Evolutionary conservation across 2,888 invertebrate genomes (phyloP).

Genomic region (Griposia aprilina): DNA sequence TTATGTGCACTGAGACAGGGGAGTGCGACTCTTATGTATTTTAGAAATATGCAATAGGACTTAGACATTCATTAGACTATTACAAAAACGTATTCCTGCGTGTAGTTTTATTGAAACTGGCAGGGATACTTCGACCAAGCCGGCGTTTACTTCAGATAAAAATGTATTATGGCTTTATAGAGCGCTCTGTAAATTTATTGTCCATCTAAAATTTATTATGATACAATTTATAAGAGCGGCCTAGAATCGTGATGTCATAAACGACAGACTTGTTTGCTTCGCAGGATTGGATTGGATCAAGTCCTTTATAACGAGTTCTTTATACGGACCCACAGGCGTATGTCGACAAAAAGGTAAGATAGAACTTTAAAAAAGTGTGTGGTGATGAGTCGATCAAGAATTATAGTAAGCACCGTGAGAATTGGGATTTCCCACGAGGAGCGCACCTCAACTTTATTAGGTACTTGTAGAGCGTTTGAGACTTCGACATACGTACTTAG

Average conservation of each 20-base stretch:
- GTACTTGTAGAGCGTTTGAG: not conserved
- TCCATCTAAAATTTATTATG: slow-evolving; percentile 28
- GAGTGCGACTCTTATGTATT: not conserved
- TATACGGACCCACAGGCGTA: not conserved
- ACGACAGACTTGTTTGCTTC: slow-evolving; percentile 13
- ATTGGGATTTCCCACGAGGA: slow-evolving; percentile 34
- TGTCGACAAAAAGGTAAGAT: slow-evolving; percentile 3
- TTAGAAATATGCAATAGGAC: not conserved
- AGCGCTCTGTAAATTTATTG: slow-evolving; percentile 18
- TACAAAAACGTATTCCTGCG: slow-evolving; percentile 10
- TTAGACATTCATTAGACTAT: slow-evolving; percentile 17
- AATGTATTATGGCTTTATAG: slow-evolving; percentile 15
- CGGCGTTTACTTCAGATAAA: slow-evolving; percentile 17
- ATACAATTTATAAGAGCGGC: slow-evolving; percentile 25
- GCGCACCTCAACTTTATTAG: not conserved
- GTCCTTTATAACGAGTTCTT: not conserved
- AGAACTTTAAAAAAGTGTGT: slow-evolving; percentile 6
- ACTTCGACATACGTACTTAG: not conserved
- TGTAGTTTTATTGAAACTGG: not conserved
- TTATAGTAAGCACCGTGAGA: slow-evolving; percentile 8
- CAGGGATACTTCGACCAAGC: slow-evolving; percentile 12
- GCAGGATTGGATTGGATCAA: slow-evolving; percentile 6
- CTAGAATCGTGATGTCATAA: slow-evolving; percentile 16
- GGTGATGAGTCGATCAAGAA: slow-evolving; percentile 25
- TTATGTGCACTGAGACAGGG: not conserved